Evolutionary conservation across 2,797 vertebrate genomes (phyloP), one percentile per base, ranked within the genome.

Genomic region (Phataginus tetradactyla): DNA sequence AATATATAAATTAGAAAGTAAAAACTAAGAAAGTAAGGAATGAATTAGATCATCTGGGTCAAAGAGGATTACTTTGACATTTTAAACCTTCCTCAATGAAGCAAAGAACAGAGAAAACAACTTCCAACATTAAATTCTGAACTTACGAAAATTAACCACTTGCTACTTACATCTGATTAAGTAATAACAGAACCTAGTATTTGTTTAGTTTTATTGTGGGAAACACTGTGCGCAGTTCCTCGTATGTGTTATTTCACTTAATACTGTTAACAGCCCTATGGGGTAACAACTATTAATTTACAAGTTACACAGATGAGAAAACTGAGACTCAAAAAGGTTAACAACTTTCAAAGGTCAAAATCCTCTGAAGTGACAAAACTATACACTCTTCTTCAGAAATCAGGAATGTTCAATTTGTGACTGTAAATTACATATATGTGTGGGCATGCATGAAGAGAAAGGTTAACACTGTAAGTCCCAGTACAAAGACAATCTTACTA

Each of bases 71-170:
- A 13, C 45, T 49, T n/a, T 68, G 69, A 96, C 72, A 91, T 69
- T 91, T 95, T 94, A 74, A 96, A 94, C 83, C 20, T 83, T 96
- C 51, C 53, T 92, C 55, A 91, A 55, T 66, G 42, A 95, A 89
- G 96, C 86, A 92, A 89, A 96, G 29, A 80, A 91, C 15, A 92
- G 2, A 72, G n/a, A 92, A 96, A 78, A 94, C 51, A 96, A 93
- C 37, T 81, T 86, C 55, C 45, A 96, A 94, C 42, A 94, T 71
- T 80, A 89, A 94, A 88, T 55, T 68, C 64, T 74, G 45, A 95
- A 79, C 14, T 86, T 77, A 79, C 49, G 39, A 91, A 97, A 94
- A 94, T 68, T 94, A 90, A 90, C 37, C 13, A 61, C n/a, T 45
- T 83, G 90, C 45, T 94, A 85, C 74, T 92, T 95, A 72, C 49